phyloP scores from a whole-genome alignment of 2,888 invertebrate species.

The Xestobium rufovillosum region DNA sequence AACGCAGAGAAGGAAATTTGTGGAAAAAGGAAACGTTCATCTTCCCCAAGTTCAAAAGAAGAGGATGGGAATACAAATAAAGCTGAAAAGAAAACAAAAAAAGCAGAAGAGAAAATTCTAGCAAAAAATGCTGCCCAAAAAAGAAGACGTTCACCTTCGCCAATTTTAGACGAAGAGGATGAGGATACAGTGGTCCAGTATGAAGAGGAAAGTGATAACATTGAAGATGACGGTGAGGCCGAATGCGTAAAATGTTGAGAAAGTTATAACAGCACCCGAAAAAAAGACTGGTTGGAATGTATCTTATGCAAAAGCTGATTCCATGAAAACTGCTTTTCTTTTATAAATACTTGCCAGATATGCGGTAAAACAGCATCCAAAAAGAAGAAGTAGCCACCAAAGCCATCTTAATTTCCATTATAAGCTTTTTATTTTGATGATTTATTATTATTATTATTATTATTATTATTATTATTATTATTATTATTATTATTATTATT shows the following conservation, averaged over 20 bases:
- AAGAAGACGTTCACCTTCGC: conserved; percentile 1
- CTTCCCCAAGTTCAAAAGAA: conserved; percentile 11
- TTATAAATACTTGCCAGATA: too few species aligned
- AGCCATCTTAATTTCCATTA: conserved; percentile 13
- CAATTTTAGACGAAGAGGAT: not conserved
- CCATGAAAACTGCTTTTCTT: conserved; percentile 20
- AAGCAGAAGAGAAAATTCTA: too few species aligned
- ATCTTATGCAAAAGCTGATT: conserved; percentile 18
- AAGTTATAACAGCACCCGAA: conserved; percentile 17
- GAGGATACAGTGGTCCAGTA: conserved; percentile 10
- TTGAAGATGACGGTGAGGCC: conserved; percentile 14
- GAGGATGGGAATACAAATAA: conserved; percentile 10
- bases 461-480: conserved; percentile 8
- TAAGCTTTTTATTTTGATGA: conserved; percentile 8
- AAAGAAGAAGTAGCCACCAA: too few species aligned
- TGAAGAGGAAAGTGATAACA: conserved; percentile 14
- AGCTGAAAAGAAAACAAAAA: conserved; percentile 11
- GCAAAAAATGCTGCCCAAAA: not conserved
- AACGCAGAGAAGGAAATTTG: conserved; percentile 13
- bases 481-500: conserved; percentile 10
- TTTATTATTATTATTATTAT: conserved; percentile 3
- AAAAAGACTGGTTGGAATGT: conserved; percentile 18
- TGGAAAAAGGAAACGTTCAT: conserved; percentile 13
- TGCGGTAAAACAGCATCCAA: conserved; percentile 18
- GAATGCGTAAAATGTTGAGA: conserved; percentile 19